Percentiles rank a stretch among this genome's conserved stretches.
phyloP scores from a whole-genome alignment of 2,888 invertebrate species.

The Eupithecia centaureata region DNA sequence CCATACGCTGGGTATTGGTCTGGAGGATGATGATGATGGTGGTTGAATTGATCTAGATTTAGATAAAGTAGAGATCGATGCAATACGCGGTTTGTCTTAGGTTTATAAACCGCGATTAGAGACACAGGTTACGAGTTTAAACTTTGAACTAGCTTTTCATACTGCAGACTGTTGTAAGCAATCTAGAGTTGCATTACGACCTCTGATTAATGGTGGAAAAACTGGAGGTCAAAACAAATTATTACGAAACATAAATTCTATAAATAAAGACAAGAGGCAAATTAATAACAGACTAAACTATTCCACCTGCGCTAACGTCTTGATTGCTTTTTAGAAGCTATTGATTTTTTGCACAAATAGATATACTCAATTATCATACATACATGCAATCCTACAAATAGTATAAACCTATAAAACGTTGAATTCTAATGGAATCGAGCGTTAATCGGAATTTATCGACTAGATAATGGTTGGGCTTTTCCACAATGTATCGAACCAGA shows the following conservation, averaged over 20 bases:
- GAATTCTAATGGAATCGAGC: constrained; percentile 2
- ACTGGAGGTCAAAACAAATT: too few species aligned
- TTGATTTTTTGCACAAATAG: background rate
- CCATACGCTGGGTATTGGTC: too few species aligned
- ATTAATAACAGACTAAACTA: background rate
- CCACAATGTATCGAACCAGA: constrained; percentile 3
- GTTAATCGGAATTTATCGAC: constrained; percentile 8
- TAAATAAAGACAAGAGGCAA: too few species aligned
- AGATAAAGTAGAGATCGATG: background rate
- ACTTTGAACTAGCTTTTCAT: too few species aligned
- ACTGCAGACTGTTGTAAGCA: too few species aligned
- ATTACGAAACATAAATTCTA: too few species aligned
- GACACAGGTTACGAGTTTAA: too few species aligned
- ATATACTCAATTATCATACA: background rate
- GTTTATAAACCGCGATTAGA: background rate
- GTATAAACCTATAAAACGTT: background rate
- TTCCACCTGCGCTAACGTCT: background rate
- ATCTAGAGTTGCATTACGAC: too few species aligned
- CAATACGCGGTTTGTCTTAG: background rate
- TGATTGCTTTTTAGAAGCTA: background rate
- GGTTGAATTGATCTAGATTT: background rate
- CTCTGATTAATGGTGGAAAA: too few species aligned
- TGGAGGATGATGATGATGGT: too few species aligned
- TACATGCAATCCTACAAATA: background rate
- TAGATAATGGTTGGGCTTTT: background rate